Evolutionary conservation across 2,113 vertebrate species (phyloP), one percentile per base, ranked within the genome.

Genomic region (Prinia subflava): DNA sequence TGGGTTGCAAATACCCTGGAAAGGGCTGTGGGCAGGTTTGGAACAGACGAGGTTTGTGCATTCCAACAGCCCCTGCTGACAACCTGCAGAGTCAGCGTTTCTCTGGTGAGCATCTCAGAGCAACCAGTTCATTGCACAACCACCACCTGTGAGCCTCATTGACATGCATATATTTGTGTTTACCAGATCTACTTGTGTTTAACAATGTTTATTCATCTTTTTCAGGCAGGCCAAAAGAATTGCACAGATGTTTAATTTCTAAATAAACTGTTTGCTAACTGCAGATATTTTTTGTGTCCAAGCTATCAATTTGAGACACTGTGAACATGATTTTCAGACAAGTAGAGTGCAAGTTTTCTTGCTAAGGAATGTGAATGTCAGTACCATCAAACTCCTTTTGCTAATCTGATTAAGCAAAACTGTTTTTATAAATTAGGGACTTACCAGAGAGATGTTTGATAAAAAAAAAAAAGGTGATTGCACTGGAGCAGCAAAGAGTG

Each of bases 101-200:
- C 46, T 83, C 1, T 0, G 11, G n/a, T 4, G 21, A 75, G 42
- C 16, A 39, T 87, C 70, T 88, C 21, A 14, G 68, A 87, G 52
- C 71, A 95, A 83, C 27, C 30, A 31, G 60, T 46, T 93, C n/a
- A 74, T 90, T 94, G 81, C 95, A 86, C 79, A 93, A 25, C 19
- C 33, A 39, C 52, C 56, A 83, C 30, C 50, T 83, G 60, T 30
- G 79, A 88, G 16, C 35, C 47, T 67, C 39, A 49, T 20, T 69
- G 57, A 89, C 78, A 83, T 39, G 35, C 28, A 74, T 41, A 13
- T 50, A 41, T 59, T 86, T 81, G 27, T 90, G 39, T 92, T 88
- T 86, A 67, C 42, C 55, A 77, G n/a, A 57, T 49, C 46, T 89
- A 42, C 60, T 80, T 86, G 41, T 42, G 56, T 76, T 80, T 83